phyloP scores from a whole-genome alignment of 2,113 vertebrate species.

The Gymnorhina tibicen region DNA sequence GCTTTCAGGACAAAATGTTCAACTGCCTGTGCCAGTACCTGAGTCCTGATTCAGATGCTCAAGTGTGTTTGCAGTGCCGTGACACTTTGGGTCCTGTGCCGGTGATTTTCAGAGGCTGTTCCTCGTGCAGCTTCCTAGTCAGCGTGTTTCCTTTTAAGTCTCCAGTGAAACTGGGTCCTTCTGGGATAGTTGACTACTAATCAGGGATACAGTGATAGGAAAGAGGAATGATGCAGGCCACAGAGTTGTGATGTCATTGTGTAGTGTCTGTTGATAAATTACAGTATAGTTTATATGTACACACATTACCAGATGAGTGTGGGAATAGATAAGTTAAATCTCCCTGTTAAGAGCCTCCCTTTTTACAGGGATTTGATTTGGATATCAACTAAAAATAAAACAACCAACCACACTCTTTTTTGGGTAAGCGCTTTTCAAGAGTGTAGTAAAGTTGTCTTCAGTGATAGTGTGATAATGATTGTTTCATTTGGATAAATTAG shows the following conservation, averaged over 20 bases:
- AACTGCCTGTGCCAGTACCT: not conserved
- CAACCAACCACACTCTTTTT: not conserved
- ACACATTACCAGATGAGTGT: not conserved
- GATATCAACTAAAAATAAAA: not conserved
- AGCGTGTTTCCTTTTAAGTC: not conserved
- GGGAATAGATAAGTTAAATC: not conserved
- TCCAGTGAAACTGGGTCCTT: not conserved
- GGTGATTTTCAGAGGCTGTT: not conserved
- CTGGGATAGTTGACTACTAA: not conserved
- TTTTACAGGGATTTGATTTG: not conserved
- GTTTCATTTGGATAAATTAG: not conserved
- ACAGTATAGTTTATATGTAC: not conserved
- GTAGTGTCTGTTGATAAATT: not conserved
- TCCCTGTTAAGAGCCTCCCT: not conserved
- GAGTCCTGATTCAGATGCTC: not conserved
- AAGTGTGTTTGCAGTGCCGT: rapidly evolving
- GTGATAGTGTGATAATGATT: not conserved
- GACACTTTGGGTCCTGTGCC: rapidly evolving
- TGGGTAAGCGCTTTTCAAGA: not conserved
- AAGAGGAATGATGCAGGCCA: not conserved
- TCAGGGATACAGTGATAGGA: not conserved
- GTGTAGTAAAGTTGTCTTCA: not conserved
- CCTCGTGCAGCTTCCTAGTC: rapidly evolving
- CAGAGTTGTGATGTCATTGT: not conserved
- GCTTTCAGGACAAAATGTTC: not conserved